Evolutionary conservation across 2,888 invertebrate genomes (phyloP), one percentile per base, ranked within the genome.

Genomic region (Octonoba sinensis): DNA sequence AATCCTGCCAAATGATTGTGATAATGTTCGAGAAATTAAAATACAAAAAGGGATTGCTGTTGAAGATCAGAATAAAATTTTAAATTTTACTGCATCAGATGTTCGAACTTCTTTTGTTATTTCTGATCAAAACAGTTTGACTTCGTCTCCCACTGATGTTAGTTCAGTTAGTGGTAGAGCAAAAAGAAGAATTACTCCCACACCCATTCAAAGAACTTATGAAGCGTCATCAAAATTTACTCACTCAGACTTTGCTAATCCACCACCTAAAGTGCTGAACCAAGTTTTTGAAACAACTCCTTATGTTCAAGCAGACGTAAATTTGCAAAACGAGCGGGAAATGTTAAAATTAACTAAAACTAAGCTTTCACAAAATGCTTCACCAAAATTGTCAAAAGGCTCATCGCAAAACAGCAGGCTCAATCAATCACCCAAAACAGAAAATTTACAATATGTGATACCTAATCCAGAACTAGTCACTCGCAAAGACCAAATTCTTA

Each of bases 401-500:
- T 3, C 8, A 6, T 1, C 36, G n/a, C n/a, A n/a, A 36, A 36
- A 36, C 6, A 8, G 36, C 8, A 11, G 6, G 8, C 36, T 11
- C 11, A 36, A 36, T 8, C 36, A 36, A 11, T 36, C 8, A 11
- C 36, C 36, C 8, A 27, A 67, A 20, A 8, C 36, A 44, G 11
- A 57, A 16, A 13, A 11, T 56, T 49, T 54, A 8, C 44, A 24
- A 24, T 74, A 44, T 47, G 15, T 82, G 51, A 16, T 44, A 22
- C 82, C 82, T 18, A 56, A 76, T 62, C 85, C 83, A 20, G 70
- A 75, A 24, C 85, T 90, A 84, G 91, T 93, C 0, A 87, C 90
- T 6, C 89, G 90, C 85, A 89, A 88, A 83, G 89, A 90, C 0
- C 88, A 91, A 85, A 87, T 94, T 0, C 90, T 93, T 85, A 86